Percentiles rank a stretch among this genome's conserved stretches.
These are phyloP conservation scores for Gastracanthus pulcherrimus DNA, from an alignment of 2,888 invertebrate genomes.

Conservation along the genomic window DNA sequence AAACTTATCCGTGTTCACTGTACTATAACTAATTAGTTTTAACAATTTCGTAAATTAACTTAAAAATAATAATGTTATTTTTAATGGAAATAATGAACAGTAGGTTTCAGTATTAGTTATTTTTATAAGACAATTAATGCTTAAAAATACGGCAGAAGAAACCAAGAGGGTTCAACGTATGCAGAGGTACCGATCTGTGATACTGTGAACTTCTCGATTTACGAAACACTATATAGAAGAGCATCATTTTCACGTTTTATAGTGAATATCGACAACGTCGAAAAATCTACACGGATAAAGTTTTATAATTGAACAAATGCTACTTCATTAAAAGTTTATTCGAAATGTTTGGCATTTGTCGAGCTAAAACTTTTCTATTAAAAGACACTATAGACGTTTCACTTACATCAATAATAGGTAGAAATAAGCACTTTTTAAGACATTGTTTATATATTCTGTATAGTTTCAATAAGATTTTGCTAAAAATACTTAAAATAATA, in stretches of 20 bases:
- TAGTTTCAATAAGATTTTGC: not conserved
- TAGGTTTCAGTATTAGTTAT: no score
- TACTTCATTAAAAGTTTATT: conserved; percentile 24
- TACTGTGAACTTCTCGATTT: not conserved
- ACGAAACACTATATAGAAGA: not conserved
- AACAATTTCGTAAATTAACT: not conserved
- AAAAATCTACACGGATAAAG: conserved; percentile 2
- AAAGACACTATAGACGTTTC: conserved; percentile 31
- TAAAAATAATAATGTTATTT: not conserved
- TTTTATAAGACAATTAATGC: no score
- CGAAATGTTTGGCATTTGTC: conserved; percentile 21
- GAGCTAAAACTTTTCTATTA: conserved; percentile 27
- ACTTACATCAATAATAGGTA: conserved; percentile 28
- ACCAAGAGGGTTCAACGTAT: not conserved
- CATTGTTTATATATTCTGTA: not conserved
- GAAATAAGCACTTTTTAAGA: conserved; percentile 25
- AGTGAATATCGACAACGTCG: conserved; percentile 2
- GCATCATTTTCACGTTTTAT: not conserved
- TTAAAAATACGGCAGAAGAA: no score
- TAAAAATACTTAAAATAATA: not conserved
- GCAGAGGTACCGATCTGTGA: not conserved
- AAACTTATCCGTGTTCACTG: not conserved
- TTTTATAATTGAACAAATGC: conserved; percentile 11
- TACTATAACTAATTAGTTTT: not conserved
- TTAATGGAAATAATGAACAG: no score